phyloP scores from a whole-genome alignment of 1,140 invertebrate genomes.

The Orussus abietinus region DNA sequence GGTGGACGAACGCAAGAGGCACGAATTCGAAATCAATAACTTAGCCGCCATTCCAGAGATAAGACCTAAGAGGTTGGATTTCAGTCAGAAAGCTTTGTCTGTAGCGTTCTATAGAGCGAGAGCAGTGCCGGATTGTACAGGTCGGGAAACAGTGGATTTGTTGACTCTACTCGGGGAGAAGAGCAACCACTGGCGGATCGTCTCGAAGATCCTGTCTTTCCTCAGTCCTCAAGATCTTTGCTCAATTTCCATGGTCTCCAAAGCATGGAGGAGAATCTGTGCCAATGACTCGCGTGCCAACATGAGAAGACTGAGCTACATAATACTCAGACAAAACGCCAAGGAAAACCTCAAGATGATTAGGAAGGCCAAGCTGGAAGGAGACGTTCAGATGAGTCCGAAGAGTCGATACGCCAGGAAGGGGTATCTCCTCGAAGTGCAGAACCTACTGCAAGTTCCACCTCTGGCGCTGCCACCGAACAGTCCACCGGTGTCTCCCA shows the following conservation, averaged over 20 bases:
- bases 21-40: conserved; percentile 26
- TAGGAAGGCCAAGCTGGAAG: conserved; percentile 34
- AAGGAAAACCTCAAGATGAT: conserved; percentile 44
- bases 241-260: conserved; percentile 43
- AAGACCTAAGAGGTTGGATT: conserved; percentile 42
- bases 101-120: conserved; percentile 18
- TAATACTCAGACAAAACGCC: conserved; percentile 35
- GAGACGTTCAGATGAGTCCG: conserved; percentile 28
- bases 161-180: conserved; percentile 39
- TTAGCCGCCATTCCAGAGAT: conserved; percentile 20
- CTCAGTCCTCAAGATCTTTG: conserved; percentile 40
- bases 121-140: conserved; percentile 31
- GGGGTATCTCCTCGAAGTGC: conserved; percentile 37
- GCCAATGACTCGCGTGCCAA: conserved; percentile 34
- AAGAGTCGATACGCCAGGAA: conserved; percentile 36
- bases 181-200: conserved; percentile 39
- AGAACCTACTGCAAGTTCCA: conserved; percentile 35
- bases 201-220: conserved; percentile 39
- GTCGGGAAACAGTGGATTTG: conserved; percentile 35
- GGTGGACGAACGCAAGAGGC: conserved; percentile 22
- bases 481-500: conserved; percentile 49
- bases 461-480: conserved; percentile 24
- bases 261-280: conserved; percentile 40
- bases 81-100: conserved; percentile 23
- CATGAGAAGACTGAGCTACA: conserved; percentile 31